Evolutionary conservation across 2,888 invertebrate species (phyloP), one percentile per base, ranked within the genome.

Genomic region (Drosophila buzzatii): DNA sequence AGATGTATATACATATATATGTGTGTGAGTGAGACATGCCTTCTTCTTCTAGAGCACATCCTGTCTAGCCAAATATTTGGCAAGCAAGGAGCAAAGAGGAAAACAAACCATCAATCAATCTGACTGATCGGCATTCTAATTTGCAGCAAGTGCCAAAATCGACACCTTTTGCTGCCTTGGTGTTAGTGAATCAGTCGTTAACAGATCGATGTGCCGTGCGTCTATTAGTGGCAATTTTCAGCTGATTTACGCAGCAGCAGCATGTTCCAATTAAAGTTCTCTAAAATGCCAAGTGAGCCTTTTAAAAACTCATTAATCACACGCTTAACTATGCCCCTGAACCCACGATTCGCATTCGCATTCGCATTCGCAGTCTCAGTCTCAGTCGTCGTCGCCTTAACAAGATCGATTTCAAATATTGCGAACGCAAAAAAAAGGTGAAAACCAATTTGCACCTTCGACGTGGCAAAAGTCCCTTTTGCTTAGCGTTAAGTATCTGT

Each of bases 281-380:
- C 89, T 73, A 79, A 86, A 80, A 79, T 86, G 80, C 81, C 80
- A 83, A 88, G 84, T 81, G 89, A 92, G 89, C 90, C 92, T 92
- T 90, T 92, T 92, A 92, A 92, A 92, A 92, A 83, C 81, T 91
- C 92, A 92, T 92, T 92, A 92, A 92, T 92, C 92, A 92, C 90
- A 84, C 86, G 88, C 87, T 89, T 92, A 92, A 92, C 91, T 88
- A 91, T 89, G 88, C 61, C 62, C 62, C 59, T 20, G 52, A 42
- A 58, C 73, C 51, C 60, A 59, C 51, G 33, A 53, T 61, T 35
- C 39, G 45, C 51, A 42, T 57, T 53, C 37, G 68, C 56, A 53
- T 60, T 69, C 49, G 6, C 44, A 39, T 56, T 49, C 35, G 27
- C 56, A 58, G 62, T 64, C 27, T 8, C 41, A 31, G 58, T 18